These are phyloP conservation scores for Syrphus vitripennis DNA, from an alignment of 2,888 invertebrate species.

Conservation along the genomic window DNA sequence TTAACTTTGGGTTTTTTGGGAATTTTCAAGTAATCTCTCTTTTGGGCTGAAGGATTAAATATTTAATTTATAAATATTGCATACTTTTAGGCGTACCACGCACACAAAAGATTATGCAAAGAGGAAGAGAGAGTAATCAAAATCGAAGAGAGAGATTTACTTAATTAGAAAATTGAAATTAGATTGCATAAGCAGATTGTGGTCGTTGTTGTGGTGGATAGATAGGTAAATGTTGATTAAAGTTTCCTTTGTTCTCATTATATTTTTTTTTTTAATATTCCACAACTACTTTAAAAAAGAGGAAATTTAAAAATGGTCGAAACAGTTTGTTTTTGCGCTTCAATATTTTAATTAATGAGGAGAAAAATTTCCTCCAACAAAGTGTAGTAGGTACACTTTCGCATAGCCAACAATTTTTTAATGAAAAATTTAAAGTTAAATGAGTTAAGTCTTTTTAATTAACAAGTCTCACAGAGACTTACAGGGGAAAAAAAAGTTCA, in stretches of 20 bases:
- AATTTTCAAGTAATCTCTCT: conserved; percentile 41
- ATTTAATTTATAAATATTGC: neutral
- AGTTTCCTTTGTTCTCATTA: neutral
- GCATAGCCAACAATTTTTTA: neutral
- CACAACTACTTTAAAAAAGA: no score
- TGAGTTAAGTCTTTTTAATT: neutral
- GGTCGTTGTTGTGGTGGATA: no score
- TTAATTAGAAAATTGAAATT: conserved; percentile 14
- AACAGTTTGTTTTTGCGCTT: neutral
- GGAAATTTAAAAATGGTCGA: neutral
- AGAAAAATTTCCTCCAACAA: neutral
- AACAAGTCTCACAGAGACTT: neutral
- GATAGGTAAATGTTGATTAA: conserved; percentile 3
- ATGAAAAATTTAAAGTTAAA: neutral
- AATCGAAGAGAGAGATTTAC: conserved; percentile 10
- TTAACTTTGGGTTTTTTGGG: conserved; percentile 29
- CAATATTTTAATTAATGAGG: neutral
- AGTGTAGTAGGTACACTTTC: no score
- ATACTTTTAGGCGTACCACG: neutral
- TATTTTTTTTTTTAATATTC: neutral
- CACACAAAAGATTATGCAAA: neutral
- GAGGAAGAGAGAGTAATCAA: conserved; percentile 13
- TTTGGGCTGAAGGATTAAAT: conserved; percentile 23
- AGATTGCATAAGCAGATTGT: neutral
- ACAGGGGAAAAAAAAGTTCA: neutral